phyloP scores from a whole-genome alignment of 1,140 invertebrate genomes.

The Monochamus saltuarius region DNA sequence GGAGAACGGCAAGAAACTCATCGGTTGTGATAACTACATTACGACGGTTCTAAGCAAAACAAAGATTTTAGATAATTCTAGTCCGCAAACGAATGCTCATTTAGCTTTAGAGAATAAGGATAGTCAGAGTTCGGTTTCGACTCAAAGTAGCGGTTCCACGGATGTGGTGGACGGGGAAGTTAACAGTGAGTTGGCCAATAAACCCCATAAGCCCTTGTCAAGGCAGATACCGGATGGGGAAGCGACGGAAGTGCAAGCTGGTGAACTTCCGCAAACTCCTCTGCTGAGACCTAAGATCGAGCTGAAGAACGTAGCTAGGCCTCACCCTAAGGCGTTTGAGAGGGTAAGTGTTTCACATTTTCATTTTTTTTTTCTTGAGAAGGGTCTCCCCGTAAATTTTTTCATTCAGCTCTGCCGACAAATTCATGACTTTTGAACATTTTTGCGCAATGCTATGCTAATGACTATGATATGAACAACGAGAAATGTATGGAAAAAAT shows the following conservation, averaged over 20 bases:
- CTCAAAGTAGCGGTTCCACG: constrained; percentile 36
- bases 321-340: constrained; percentile 60
- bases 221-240: constrained; percentile 49
- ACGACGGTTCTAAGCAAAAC: constrained; percentile 61
- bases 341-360: constrained; percentile 52
- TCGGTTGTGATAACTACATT: constrained; percentile 67
- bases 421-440: too few relatives aligned
- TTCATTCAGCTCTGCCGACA: neutral
- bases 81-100: constrained; percentile 47
- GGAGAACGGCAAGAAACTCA: constrained; percentile 60
- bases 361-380: too few relatives aligned
- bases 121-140: constrained; percentile 46
- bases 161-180: constrained; percentile 34
- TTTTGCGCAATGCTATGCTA: too few relatives aligned
- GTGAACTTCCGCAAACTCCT: constrained; percentile 26
- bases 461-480: too few relatives aligned
- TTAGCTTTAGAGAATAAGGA: constrained; percentile 41
- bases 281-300: constrained; percentile 30
- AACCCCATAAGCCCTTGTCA: constrained; percentile 61
- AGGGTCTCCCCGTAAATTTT: neutral
- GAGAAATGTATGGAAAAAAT: too few relatives aligned
- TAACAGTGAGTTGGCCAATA: constrained; percentile 43
- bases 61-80: constrained; percentile 50
- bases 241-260: neutral
- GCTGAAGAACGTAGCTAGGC: constrained; percentile 42